phyloP scores from a whole-genome alignment of 2,888 invertebrate species.

The Andrena bucephala region DNA sequence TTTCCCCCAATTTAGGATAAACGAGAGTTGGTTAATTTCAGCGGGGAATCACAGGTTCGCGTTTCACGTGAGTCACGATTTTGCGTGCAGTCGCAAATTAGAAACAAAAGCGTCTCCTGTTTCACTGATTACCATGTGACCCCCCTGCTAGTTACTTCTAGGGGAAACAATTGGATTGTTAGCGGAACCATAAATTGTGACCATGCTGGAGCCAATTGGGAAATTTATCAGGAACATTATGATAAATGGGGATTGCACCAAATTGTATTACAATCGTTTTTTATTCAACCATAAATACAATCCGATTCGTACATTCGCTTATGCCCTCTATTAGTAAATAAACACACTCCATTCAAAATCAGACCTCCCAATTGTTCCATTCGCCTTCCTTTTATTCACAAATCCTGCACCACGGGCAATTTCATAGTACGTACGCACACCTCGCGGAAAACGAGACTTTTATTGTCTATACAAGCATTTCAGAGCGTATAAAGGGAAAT shows the following conservation, averaged over 20 bases:
- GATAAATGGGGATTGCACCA: not conserved
- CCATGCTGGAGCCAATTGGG: not conserved
- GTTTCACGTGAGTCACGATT: conserved; percentile 7
- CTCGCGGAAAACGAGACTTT: conserved; percentile 32
- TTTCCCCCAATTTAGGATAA: conserved; percentile 7
- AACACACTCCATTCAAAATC: conserved; percentile 13
- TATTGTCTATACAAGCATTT: conserved; percentile 59
- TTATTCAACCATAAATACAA: conserved; percentile 52
- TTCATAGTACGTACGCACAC: conserved; percentile 11
- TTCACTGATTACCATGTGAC: conserved; percentile 5
- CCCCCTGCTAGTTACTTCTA: not conserved
- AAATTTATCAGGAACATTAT: not conserved
- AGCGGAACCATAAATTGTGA: not conserved
- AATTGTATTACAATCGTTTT: conserved; percentile 39
- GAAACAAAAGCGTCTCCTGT: not conserved
- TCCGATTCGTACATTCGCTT: conserved; percentile 21
- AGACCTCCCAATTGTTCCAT: not conserved
- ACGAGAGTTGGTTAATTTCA: not conserved
- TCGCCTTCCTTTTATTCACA: not conserved
- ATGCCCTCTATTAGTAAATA: conserved; percentile 1
- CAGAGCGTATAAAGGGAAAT: conserved; percentile 32
- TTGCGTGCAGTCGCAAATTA: conserved; percentile 11
- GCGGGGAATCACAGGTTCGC: conserved; percentile 6
- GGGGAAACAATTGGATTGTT: conserved; percentile 6
- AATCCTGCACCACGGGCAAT: conserved; percentile 23